Conservation (phyloP, 2,797 vertebrate genomes). For the Brachymystax lenok region DNA sequence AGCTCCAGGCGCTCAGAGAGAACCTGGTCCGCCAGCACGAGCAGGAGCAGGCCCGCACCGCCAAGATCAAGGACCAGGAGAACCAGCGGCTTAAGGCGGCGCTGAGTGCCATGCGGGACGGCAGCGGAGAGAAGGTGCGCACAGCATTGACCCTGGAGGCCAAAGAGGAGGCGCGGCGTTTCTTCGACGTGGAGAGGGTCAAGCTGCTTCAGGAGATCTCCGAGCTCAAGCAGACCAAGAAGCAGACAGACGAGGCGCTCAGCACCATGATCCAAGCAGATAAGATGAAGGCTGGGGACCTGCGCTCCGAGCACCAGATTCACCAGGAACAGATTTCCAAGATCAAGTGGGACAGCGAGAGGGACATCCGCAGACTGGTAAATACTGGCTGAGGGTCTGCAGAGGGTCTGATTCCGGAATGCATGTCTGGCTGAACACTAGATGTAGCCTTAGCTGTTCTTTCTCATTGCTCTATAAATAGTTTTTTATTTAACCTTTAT, state of each 20-base stretch:
- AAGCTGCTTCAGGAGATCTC: constrained; percentile 93
- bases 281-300: constrained; percentile 97
- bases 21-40: constrained; percentile 94
- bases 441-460: not conserved
- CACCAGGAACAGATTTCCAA: constrained; percentile 98
- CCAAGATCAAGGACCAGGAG: constrained; percentile 95
- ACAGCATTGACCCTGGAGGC: constrained; percentile 93
- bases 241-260: constrained; percentile 94
- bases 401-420: no score
- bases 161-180: constrained; percentile 93
- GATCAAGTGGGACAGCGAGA: constrained; percentile 98
- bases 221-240: constrained; percentile 90
- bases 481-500: no score
- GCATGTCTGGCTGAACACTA: not conserved
- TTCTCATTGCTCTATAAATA: not conserved
- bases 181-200: constrained; percentile 95
- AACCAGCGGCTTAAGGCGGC: constrained; percentile 93
- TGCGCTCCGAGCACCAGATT: constrained; percentile 94
- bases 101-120: constrained; percentile 87
- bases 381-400: constrained; percentile 43
- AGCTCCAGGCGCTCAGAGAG: constrained; percentile 91
- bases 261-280: constrained; percentile 96
- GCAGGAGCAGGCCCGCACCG: constrained; percentile 89
- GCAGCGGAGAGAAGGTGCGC: constrained; percentile 93
- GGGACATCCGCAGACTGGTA: constrained; percentile 94